Evolutionary conservation across 2,797 vertebrate species (phyloP).

Genomic region (Intellagama lesueurii): DNA sequence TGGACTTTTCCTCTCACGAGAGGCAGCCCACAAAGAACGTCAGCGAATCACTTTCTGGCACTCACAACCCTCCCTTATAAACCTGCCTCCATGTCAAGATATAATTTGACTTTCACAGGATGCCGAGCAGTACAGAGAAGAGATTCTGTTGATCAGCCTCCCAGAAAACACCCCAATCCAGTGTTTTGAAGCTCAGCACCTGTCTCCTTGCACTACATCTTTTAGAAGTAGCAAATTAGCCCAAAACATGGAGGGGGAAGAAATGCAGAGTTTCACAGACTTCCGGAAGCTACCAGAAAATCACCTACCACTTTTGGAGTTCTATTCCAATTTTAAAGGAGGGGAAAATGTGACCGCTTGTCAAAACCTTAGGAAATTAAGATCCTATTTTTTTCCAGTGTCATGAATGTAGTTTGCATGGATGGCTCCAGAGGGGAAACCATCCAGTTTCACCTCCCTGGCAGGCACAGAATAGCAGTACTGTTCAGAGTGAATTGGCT

Average conservation of each 20-base stretch:
- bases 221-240: not conserved
- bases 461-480: not conserved
- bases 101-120: not conserved
- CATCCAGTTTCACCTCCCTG: not conserved
- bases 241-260: no score
- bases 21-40: not conserved
- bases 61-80: not conserved
- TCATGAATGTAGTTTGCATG: not conserved
- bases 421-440: not conserved
- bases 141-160: not conserved
- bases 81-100: not conserved
- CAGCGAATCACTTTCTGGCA: constrained; percentile 1
- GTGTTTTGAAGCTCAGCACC: not conserved
- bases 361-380: not conserved
- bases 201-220: not conserved
- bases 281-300: not conserved
- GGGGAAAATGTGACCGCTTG: not conserved
- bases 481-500: constrained; percentile 9
- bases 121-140: not conserved
- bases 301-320: not conserved
- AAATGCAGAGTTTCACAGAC: not conserved
- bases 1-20: not conserved
- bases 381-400: not conserved
- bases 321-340: no score
- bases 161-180: not conserved